Evolutionary conservation across 2,797 vertebrate species (phyloP).

Genomic region (Falco biarmicus): DNA sequence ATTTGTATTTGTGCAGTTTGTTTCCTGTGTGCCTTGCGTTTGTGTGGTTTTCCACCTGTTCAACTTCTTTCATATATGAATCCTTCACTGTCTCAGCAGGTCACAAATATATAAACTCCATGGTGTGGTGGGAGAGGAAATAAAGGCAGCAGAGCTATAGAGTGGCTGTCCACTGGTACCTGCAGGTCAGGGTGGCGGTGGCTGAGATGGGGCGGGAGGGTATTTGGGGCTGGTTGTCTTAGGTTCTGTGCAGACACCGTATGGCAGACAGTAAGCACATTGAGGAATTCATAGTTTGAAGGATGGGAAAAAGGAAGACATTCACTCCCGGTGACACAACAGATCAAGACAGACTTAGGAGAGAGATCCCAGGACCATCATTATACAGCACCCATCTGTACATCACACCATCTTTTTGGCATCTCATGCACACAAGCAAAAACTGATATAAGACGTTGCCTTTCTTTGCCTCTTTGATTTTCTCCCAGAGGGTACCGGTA

Average conservation of each 20-base stretch:
- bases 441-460: neutral
- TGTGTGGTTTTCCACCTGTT: neutral
- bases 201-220: neutral
- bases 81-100: neutral
- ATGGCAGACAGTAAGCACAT: neutral
- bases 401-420: neutral
- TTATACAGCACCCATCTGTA: accelerated
- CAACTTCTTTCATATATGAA: neutral
- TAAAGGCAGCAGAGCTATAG: neutral
- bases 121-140: neutral
- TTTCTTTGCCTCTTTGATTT: neutral
- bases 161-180: neutral
- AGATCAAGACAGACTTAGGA: neutral
- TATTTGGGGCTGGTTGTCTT: neutral
- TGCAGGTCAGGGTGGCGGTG: neutral
- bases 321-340: neutral
- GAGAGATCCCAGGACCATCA: neutral
- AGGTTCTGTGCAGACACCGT: neutral
- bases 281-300: neutral
- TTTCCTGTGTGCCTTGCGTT: neutral
- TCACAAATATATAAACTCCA: neutral
- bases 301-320: neutral
- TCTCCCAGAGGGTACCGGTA: neutral
- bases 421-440: accelerated
- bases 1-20: neutral